Conservation (phyloP, 1,140 invertebrate species). For the Hormaphis cornu region DNA sequence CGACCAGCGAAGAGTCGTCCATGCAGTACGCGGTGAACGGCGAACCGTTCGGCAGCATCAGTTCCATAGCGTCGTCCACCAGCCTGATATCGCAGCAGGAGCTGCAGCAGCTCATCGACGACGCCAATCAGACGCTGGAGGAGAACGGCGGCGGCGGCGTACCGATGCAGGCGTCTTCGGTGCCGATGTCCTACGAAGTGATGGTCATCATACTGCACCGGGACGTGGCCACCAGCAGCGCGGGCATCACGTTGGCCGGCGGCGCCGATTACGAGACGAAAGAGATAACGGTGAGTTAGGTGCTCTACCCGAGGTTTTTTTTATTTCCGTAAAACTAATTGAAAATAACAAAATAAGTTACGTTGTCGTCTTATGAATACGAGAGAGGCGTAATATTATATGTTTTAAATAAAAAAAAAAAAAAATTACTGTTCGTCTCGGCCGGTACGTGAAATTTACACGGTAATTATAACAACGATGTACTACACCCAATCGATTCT, state of each 20-base stretch:
- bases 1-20: slow-evolving; percentile 45
- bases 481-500: no score
- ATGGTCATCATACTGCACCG: slow-evolving; percentile 53
- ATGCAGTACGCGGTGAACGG: slow-evolving; percentile 43
- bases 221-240: slow-evolving; percentile 58
- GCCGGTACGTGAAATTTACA: no score
- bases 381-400: no score
- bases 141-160: slow-evolving; percentile 43
- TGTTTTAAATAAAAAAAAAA: no score
- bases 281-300: slow-evolving; percentile 67
- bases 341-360: no score
- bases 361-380: no score
- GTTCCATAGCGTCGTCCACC: slow-evolving; percentile 53
- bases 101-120: slow-evolving; percentile 53
- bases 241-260: slow-evolving; percentile 77
- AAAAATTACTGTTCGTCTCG: no score
- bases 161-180: slow-evolving; percentile 45
- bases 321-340: no score
- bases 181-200: slow-evolving; percentile 45
- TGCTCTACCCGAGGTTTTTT: no score
- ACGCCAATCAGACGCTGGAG: slow-evolving; percentile 52
- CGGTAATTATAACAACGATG: no score
- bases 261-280: slow-evolving; percentile 82
- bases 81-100: slow-evolving; percentile 56
- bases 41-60: slow-evolving; percentile 54